Evolutionary conservation across 1,140 invertebrate genomes (phyloP).

Genomic region (Notospermus geniculatus): DNA sequence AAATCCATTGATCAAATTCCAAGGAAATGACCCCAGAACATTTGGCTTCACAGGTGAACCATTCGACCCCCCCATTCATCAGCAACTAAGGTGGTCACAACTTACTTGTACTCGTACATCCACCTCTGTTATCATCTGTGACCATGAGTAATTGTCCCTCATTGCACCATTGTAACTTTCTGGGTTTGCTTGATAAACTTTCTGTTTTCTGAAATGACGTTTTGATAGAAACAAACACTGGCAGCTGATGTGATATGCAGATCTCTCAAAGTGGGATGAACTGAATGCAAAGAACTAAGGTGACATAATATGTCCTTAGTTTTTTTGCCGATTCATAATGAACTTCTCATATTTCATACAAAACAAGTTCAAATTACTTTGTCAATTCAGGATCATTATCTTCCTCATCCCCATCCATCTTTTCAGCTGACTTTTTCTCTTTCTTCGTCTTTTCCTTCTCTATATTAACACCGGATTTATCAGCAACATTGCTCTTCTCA

Average conservation of each 20-base stretch:
- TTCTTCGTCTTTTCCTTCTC: not conserved
- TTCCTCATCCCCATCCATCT: constrained; percentile 15
- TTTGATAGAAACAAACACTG: not conserved
- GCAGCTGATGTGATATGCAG: not conserved
- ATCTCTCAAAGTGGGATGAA: not conserved
- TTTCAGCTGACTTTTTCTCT: not conserved
- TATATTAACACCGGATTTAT: not conserved
- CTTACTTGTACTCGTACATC: constrained; percentile 66
- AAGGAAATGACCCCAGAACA: too few species aligned
- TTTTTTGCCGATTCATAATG: not conserved
- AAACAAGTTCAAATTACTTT: not conserved
- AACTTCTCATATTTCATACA: not conserved
- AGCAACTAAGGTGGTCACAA: too few species aligned
- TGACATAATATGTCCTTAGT: too few species aligned
- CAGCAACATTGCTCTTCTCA: constrained; percentile 4
- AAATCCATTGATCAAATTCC: too few species aligned
- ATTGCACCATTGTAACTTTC: constrained; percentile 79
- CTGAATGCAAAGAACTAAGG: not conserved
- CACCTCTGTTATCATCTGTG: constrained; percentile 75
- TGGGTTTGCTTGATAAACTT: constrained; percentile 43
- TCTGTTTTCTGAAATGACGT: constrained; percentile 31
- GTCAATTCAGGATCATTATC: constrained; percentile 20
- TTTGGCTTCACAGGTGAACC: too few species aligned
- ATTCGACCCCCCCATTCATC: too few species aligned
- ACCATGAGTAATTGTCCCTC: constrained; percentile 75